Evolutionary conservation across 1,140 invertebrate species (phyloP), one percentile per base, ranked within the genome.

Genomic region (Lepidostoma basale): DNA sequence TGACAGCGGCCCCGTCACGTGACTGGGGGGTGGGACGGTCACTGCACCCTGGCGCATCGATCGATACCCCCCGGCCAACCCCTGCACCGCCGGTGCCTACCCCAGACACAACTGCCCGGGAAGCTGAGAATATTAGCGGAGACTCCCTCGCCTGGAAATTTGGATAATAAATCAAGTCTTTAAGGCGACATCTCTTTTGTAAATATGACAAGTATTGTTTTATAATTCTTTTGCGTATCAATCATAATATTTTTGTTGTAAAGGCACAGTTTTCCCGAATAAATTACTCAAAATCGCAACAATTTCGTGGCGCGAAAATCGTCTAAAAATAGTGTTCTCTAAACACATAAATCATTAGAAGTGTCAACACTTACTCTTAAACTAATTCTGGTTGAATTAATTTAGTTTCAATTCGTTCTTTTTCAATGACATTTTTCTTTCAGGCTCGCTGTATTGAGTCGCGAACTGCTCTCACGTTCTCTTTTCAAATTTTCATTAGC

Each of bases 21-120:
- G 36, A n/a, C 9, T 12, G 58, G 58, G 22, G 25, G 44, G 10
- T 20, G 26, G 2, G 47, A 39, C 36, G 67, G 60, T 69, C 67
- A 64, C 45, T 64, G 67, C 67, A 69, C 67, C 60, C 60, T 52
- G 67, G 56, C 60, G 67, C 67, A 64, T 59, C 52, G 67, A 59
- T 69, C 67, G 45, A 42, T 52, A 49, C 28, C 22, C 42, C 28
- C 58, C 40, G 6, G 20, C 40, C 56, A 36, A 20, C 58, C 14
- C 58, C 58, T 39, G 30, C 58, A 40, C 36, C 16, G 58, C 14
- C 14, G 28, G 25, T 36, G 12, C 30, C 8, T 16, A 59, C 30
- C 12, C 30, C 18, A 40, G 28, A 16, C 60, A 23, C 9, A 18
- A 30, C 18, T 26, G 33, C 49, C 33, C 25, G 23, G 64, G 30